A percentile compares a stretch with the other conserved stretches of the same genome.
phyloP scores from a whole-genome alignment of 30 jellyfish, hydroid and myxozoan genomes.

The Sanderia malayensis region DNA sequence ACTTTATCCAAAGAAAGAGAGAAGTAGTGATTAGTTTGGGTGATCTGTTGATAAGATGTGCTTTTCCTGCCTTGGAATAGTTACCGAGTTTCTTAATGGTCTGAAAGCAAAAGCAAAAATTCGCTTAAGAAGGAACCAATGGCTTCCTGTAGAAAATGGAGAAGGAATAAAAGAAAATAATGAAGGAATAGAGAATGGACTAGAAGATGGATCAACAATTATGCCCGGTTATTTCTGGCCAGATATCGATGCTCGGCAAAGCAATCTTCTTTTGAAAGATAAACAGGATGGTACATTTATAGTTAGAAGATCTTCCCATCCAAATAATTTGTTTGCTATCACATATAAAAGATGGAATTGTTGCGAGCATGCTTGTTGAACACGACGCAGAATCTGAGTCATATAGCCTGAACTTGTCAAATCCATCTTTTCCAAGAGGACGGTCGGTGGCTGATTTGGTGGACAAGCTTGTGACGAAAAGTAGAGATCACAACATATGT shows the following conservation, averaged over 20 bases:
- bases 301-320: slow-evolving; percentile 48
- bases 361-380: slow-evolving; percentile 32
- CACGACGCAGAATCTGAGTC: slow-evolving; percentile 12
- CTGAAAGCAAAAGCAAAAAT: not conserved
- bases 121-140: not conserved
- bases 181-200: too few species aligned
- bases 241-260: slow-evolving; percentile 3
- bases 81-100: too few species aligned
- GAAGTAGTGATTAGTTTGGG: too few species aligned
- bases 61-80: too few species aligned
- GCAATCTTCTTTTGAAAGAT: slow-evolving; percentile 16
- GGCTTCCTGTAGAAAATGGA: not conserved
- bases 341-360: slow-evolving; percentile 45
- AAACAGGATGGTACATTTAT: slow-evolving; percentile 28
- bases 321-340: slow-evolving; percentile 20
- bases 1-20: too few species aligned
- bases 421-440: slow-evolving; percentile 19
- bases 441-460: slow-evolving; percentile 27
- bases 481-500: not conserved
- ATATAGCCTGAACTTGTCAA: slow-evolving; percentile 38
- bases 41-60: too few species aligned
- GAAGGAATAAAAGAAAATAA: not conserved
- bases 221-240: slow-evolving; percentile 58
- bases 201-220: too few species aligned
- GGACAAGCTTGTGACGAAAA: not conserved